Evolutionary conservation across 2,113 vertebrate genomes (phyloP).

Genomic region (Oriolus oriolus): DNA sequence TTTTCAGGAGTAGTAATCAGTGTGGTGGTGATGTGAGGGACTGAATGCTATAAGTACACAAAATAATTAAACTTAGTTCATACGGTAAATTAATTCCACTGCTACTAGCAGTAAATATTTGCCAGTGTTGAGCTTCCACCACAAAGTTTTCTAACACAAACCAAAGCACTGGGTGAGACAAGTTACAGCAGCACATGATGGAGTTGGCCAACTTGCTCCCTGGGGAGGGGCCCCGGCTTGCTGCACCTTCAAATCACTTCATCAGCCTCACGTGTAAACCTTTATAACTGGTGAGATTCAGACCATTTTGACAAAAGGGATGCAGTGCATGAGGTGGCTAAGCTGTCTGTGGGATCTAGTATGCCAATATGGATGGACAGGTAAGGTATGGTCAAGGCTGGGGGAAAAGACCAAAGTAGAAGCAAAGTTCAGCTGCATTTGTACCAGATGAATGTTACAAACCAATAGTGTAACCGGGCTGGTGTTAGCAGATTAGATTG

Average conservation of each 20-base stretch:
- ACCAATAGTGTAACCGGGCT: neutral
- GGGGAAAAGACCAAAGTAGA: neutral
- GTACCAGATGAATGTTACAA: neutral
- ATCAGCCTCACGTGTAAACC: neutral
- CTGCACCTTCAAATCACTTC: neutral
- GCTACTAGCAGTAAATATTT: neutral
- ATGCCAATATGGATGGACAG: rapidly evolving
- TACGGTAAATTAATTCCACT: neutral
- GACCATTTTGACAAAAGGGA: neutral
- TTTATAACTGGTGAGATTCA: rapidly evolving
- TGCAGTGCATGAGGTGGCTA: neutral
- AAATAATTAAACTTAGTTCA: neutral
- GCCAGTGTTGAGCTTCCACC: neutral
- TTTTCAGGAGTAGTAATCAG: neutral
- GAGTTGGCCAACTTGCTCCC: neutral
- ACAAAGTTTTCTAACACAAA: neutral
- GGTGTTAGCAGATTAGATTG: neutral
- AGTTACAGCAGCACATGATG: rapidly evolving
- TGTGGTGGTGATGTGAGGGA: neutral
- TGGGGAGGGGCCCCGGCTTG: neutral
- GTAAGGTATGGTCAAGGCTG: rapidly evolving
- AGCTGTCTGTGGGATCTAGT: neutral
- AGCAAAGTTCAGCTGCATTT: neutral
- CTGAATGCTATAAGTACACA: neutral
- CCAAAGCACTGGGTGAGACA: neutral